These are phyloP conservation scores for Natator depressus DNA, from an alignment of 2,113 vertebrate species.

Conservation along the genomic window DNA sequence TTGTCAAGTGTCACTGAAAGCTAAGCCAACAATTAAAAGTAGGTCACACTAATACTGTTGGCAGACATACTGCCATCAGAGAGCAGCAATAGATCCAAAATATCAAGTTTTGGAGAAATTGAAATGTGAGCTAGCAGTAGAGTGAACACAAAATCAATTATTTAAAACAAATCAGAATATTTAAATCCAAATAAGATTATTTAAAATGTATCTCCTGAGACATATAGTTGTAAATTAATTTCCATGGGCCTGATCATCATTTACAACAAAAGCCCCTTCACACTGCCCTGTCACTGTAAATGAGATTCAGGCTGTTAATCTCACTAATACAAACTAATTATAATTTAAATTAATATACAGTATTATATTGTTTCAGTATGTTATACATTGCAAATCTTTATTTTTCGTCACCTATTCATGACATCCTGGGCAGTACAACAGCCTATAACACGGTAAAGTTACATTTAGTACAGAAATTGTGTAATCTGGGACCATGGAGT, in stretches of 20 bases:
- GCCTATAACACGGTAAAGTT: neutral
- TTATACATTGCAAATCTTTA: neutral
- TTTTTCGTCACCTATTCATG: neutral
- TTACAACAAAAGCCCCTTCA: neutral
- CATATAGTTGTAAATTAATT: neutral
- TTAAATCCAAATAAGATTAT: neutral
- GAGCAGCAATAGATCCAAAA: neutral
- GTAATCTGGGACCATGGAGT: neutral
- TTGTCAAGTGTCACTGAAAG: neutral
- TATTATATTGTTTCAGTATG: neutral
- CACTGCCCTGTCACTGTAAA: neutral
- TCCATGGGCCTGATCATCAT: neutral
- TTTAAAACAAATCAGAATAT: neutral
- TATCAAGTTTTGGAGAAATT: rapidly evolving
- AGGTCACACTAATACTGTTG: neutral
- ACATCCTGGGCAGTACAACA: neutral
- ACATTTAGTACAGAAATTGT: neutral
- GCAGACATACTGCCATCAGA: rapidly evolving
- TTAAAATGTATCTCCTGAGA: neutral
- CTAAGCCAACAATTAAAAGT: neutral
- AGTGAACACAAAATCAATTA: neutral
- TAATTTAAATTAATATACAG: neutral
- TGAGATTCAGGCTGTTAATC: neutral
- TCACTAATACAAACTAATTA: neutral
- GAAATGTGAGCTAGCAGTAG: neutral